Conservation (phyloP, 1,140 invertebrate genomes). For the Orchestia grillus region DNA sequence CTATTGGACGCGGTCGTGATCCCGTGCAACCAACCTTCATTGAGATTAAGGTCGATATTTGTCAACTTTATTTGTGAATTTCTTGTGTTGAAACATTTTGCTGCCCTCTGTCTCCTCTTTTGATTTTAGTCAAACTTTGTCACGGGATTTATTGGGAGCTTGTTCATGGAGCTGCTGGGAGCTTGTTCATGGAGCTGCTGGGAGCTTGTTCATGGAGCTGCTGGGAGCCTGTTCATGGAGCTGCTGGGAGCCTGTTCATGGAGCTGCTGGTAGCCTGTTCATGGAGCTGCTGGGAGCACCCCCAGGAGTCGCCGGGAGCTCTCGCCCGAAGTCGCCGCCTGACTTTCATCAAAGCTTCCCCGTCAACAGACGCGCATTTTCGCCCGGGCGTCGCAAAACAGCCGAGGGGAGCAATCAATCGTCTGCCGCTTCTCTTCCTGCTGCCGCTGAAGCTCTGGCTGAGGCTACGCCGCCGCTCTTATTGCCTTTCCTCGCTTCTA, state of each 20-base stretch:
- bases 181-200: background rate
- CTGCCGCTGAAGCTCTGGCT: background rate
- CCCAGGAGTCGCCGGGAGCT: background rate
- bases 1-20: no score
- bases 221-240: background rate
- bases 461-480: background rate
- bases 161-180: background rate
- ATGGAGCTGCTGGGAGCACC: background rate
- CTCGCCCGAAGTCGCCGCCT: slow-evolving; percentile 12
- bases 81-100: no score
- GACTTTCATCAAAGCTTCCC: slow-evolving; percentile 53
- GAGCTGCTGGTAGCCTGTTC: background rate
- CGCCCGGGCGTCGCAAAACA: slow-evolving; percentile 45
- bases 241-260: background rate
- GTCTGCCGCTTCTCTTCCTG: background rate
- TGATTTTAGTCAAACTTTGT: background rate
- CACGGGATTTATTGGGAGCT: background rate
- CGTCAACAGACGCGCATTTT: slow-evolving; percentile 53
- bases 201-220: background rate
- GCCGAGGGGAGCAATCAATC: slow-evolving; percentile 56
- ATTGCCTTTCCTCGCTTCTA: background rate
- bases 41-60: no score
- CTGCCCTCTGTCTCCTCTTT: background rate
- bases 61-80: no score
- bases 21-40: no score